Evolutionary conservation across 2,113 vertebrate genomes (phyloP), one percentile per base, ranked within the genome.

Genomic region (Centrocercus urophasianus): DNA sequence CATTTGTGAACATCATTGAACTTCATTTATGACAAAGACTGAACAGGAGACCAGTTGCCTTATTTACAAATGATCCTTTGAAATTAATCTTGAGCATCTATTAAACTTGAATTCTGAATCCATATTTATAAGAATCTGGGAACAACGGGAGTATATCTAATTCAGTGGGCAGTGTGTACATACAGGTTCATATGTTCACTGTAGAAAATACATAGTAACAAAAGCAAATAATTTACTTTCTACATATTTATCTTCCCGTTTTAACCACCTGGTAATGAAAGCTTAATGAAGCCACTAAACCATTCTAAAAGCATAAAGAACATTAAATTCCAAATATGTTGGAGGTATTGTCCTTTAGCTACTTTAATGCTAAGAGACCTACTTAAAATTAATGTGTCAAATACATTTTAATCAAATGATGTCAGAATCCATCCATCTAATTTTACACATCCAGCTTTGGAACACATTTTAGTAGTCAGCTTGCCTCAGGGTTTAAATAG

Each of bases 251-350:
- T 86, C 79, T 91, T 88, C 60, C 50, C 66, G 36, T 89, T 94
- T 95, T 83, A 75, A 73, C 64, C 5, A 0, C 28, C 36, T 5
- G 14, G 73, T 96, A 92, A 90, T 90, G 84, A 88, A 93, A 90
- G 52, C 34, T 42, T 96, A 94, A 96, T 94, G 75, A 91, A 93
- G 72, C 85, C 91, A 94, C 83, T 91, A 96, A 88, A 42, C 28
- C 56, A 80, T 86, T 94, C 69, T 59, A 90, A 93, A 90, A 24
- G 36, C 56, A 59, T 93, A 69, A 94, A 86, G 75, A 38, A 19
- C 82, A 96, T 93, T 95, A 96, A 80, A 67, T 3, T 32, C 20
- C 38, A 88, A 94, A 80, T 54, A 91, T 13, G 38, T 70, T 83
- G 77, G 27, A 67, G 64, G 87, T 24, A 50, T 61, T 34, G 42